Evolutionary conservation across 2,797 vertebrate genomes (phyloP), one percentile per base, ranked within the genome.

Genomic region (Microtus obscurus): DNA sequence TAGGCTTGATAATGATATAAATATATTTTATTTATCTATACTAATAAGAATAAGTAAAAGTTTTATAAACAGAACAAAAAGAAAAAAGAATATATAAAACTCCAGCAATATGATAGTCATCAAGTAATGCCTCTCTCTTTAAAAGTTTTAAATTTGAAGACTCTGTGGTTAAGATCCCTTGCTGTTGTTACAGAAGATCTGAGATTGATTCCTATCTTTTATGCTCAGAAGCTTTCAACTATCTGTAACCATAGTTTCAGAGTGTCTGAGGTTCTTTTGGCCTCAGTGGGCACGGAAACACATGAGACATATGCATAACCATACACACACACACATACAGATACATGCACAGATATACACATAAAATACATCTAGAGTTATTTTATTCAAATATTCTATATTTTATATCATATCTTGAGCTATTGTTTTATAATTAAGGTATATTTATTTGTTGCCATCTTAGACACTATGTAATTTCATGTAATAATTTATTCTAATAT

Each of bases 371-470:
- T 51, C 34, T 86, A 69, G 69, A 14, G 23, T 8, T 69, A 40
- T 61, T 51, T 86, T 92, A 7, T 82, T 95, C 27, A 91, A 1
- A 59, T 88, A 92, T 25, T 25, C 48, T 25, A 90, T 56, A 65
- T 53, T 91, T 29, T 77, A 19, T 82, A 89, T 94, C 92, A 23
- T n/a, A 53, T 25, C 89, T 85, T 85, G 67, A 97, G 81, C 87
- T 93, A 65, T 31, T 80, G 69, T 91, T 85, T 93, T 90, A 37
- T 71, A 63, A 88, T 95, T 96, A 19, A 90, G 45, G 56, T 85
- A 37, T 85, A 4, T 92, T 96, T 91, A 76, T 14, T 88, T 80
- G 3, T 95, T 56, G 86, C 27, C 67, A 34, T 74, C 0, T 90
- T 93, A 74, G 16, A 71, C 96, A 89, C 8, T 5, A 61, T 51